phyloP scores from a whole-genome alignment of 2,888 invertebrate species.

The Lamellibrachia satsuma region DNA sequence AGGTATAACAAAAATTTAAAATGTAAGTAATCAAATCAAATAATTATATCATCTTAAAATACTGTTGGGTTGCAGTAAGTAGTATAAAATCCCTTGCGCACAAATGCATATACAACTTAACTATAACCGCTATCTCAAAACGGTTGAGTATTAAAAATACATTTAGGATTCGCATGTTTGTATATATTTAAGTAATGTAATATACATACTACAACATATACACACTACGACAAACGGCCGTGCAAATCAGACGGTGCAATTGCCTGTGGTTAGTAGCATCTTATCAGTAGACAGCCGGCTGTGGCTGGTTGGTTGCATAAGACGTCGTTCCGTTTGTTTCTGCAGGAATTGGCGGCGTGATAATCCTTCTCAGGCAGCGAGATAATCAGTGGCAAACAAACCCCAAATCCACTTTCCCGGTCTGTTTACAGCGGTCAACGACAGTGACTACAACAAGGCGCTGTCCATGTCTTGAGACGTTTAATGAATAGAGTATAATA shows the following conservation, averaged over 20 bases:
- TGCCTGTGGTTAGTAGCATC: neutral
- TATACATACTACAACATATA: neutral
- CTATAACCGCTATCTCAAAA: neutral
- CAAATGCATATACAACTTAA: neutral
- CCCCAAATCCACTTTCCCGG: neutral
- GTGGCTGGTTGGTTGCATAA: neutral
- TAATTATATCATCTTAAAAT: too few species aligned
- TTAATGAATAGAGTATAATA: neutral
- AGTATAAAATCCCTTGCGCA: neutral
- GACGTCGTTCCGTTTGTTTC: neutral
- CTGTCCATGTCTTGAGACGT: neutral
- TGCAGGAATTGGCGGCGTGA: constrained; percentile 4
- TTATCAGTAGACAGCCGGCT: neutral
- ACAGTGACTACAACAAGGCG: neutral
- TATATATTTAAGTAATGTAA: neutral
- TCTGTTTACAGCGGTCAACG: neutral
- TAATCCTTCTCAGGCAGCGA: neutral
- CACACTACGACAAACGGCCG: neutral
- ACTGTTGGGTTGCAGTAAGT: too few species aligned
- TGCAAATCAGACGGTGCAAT: neutral
- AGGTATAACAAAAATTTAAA: too few species aligned
- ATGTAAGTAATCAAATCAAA: too few species aligned
- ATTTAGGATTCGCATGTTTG: neutral
- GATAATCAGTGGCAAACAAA: neutral
- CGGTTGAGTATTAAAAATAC: neutral